Conservation (phyloP, 2,888 invertebrate species). For the Tachina lurida region DNA sequence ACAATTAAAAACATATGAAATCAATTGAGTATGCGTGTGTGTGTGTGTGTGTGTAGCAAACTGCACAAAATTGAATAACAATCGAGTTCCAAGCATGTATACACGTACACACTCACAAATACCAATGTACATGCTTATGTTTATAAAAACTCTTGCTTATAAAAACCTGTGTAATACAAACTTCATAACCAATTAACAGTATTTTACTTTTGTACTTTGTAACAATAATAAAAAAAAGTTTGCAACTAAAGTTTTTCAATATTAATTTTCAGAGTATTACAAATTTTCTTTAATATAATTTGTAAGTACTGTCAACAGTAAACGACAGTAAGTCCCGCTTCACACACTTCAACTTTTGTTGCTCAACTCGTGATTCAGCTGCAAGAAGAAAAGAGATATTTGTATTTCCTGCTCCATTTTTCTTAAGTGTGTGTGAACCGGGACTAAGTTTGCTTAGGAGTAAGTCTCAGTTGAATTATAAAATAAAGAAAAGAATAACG, state of each 20-base stretch:
- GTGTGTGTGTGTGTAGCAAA: neutral
- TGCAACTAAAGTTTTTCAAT: slow-evolving; percentile 10
- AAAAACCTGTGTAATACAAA: slow-evolving; percentile 3
- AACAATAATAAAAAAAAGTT: neutral
- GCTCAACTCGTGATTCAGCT: too few relatives aligned
- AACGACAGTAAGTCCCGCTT: neutral
- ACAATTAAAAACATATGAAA: slow-evolving; percentile 51
- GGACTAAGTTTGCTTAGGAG: neutral
- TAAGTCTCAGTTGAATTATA: neutral
- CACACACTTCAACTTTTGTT: too few relatives aligned
- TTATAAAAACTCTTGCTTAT: neutral
- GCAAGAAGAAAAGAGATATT: too few relatives aligned
- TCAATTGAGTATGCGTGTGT: neutral
- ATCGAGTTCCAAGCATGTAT: too few relatives aligned
- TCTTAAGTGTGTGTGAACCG: too few relatives aligned
- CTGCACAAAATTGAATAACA: neutral
- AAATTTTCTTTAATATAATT: neutral
- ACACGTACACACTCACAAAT: too few relatives aligned
- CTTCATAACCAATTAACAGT: slow-evolving; percentile 59
- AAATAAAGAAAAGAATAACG: neutral
- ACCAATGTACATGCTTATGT: neutral
- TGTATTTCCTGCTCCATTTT: too few relatives aligned
- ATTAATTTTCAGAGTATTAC: neutral
- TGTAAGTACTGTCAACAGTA: neutral
- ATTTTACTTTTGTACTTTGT: slow-evolving; percentile 8